Base-by-base conservation (phyloP, 2,797 vertebrate genomes). In the Nasua narica region DNA sequence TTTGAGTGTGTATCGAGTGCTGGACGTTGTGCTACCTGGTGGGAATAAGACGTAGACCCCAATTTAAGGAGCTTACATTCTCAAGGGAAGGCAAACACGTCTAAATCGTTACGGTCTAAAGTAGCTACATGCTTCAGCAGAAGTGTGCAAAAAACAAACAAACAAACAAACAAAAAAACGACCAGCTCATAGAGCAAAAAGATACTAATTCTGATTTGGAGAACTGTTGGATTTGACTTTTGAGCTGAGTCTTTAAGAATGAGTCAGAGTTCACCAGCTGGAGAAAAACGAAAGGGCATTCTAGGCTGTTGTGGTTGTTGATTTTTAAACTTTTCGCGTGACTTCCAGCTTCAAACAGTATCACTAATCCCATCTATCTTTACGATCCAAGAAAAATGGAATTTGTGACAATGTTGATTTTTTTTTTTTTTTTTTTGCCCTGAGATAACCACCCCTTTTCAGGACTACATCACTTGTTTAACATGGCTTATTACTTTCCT, bases 231-330 rank as follows among this genome's bases (percentile, higher is more conserved):
- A 79, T 88, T 95, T 96, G 82, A 92, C 95, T 97, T 90, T 70
- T 96, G 96, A 96, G 62, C 95, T 52, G 67, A 92, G 74, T 96
- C 54, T 87, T 96, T 74, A 60, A 29, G 90, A 76, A 83, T 96
- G 97, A 98, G 92, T 93, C 94, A 92, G 52, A 95, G 92, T 86
- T 96, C 92, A 93, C 76, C 60, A 83, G 92, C 90, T 95, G 72
- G 82, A 95, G 92, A 86, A 92, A 70, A 92, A 92, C 3, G 35
- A 88, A 95, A 95, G 85, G 85, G 85, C 67, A 7, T 93, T 97
- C 87, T 93, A 87, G 96, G 93, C 69, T 72, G 12, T 78, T 87
- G 74, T 40, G 60, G 69, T 93, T 83, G 76, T 58, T 48, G 23
- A 37, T 35, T 90, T 93, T 70, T 95, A 12, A 23, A 54, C 62